These are phyloP conservation scores for Meandrina meandrites DNA, from an alignment of 92 coral and sea anemone genomes.

Conservation along the genomic window DNA sequence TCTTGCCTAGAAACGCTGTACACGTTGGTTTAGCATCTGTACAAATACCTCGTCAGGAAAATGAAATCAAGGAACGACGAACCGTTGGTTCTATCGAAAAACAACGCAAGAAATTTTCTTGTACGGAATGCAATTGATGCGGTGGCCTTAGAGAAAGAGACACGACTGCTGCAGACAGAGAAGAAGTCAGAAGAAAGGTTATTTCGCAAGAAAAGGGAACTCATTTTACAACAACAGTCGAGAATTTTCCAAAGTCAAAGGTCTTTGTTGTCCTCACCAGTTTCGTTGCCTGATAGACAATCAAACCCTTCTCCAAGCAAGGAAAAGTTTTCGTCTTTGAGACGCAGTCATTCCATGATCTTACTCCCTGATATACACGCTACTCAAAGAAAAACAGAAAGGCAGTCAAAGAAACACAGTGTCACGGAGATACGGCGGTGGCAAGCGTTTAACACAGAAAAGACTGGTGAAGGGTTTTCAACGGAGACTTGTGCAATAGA, in stretches of 20 bases:
- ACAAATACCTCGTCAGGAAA: background rate
- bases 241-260: background rate
- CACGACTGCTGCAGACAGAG: constrained; percentile 15
- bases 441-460: background rate
- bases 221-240: constrained; percentile 26
- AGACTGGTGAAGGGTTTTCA: too few relatives aligned
- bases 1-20: background rate
- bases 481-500: background rate
- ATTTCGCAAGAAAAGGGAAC: too few relatives aligned
- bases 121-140: constrained; percentile 23
- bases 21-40: background rate
- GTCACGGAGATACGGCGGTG: background rate
- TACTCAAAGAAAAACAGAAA: background rate
- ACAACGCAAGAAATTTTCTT: constrained; percentile 16
- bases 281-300: background rate
- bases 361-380: constrained; percentile 23
- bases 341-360: background rate
- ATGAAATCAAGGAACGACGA: background rate
- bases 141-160: background rate
- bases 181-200: constrained; percentile 18
- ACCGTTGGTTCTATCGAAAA: background rate
- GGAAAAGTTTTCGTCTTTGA: background rate
- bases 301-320: background rate
- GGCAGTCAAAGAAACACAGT: background rate
- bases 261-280: background rate